phyloP scores from a whole-genome alignment of 2,888 invertebrate species.

The Drosophila phalerata region DNA sequence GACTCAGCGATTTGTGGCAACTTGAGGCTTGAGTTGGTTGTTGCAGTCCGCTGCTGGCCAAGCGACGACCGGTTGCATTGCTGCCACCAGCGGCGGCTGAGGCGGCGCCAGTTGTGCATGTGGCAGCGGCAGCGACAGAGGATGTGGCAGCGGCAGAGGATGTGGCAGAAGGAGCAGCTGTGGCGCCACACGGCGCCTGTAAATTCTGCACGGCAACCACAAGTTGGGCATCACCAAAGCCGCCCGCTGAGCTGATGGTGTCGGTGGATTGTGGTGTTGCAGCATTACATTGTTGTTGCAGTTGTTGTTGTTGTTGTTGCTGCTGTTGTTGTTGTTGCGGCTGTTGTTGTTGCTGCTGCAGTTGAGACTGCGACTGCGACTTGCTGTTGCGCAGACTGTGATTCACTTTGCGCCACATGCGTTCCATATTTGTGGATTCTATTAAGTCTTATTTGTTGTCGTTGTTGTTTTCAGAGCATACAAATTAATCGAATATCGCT shows the following conservation, averaged over 20 bases:
- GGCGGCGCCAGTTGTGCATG: too few species aligned
- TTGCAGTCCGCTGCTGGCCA: constrained; percentile 74
- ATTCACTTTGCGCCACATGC: constrained; percentile 86
- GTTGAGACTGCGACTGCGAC: constrained; percentile 44
- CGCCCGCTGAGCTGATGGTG: constrained; percentile 84
- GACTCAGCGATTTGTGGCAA: constrained; percentile 83
- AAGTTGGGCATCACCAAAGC: constrained; percentile 84
- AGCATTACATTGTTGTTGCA: constrained; percentile 20
- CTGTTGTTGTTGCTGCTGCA: constrained; percentile 25
- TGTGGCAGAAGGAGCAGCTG: constrained; percentile 29
- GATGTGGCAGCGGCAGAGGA: background rate
- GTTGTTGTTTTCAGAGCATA: background rate
- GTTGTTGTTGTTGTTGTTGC: constrained; percentile 29
- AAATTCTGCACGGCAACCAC: constrained; percentile 82
- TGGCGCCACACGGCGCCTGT: constrained; percentile 27
- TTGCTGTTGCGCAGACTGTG: constrained; percentile 84
- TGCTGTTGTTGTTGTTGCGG: constrained; percentile 31
- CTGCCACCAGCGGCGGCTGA: constrained; percentile 66
- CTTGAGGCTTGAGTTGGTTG: constrained; percentile 29
- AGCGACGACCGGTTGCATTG: constrained; percentile 84
- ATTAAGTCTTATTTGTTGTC: background rate
- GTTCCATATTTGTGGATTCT: constrained; percentile 78
- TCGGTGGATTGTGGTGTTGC: constrained; percentile 82
- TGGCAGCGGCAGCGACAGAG: too few species aligned
- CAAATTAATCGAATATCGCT: too few species aligned